phyloP scores from a whole-genome alignment of 92 coral and sea anemone species.

The Epizoanthus scotinus region DNA sequence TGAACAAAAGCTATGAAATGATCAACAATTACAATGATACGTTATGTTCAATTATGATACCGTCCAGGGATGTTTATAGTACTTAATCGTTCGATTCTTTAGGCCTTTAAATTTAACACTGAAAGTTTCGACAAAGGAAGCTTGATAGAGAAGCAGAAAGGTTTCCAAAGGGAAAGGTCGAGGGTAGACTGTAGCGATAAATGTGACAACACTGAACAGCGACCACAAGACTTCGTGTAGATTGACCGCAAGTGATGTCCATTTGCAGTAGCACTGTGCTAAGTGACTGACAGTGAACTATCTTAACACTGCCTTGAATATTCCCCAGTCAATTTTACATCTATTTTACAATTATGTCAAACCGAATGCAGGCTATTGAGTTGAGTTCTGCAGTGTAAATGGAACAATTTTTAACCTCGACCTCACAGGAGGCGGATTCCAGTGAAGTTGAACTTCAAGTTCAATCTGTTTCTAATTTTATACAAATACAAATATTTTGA shows the following conservation, averaged over 20 bases:
- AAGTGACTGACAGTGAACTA: background rate
- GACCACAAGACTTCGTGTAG: background rate
- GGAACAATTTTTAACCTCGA: background rate
- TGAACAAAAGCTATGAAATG: background rate
- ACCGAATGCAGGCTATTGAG: background rate
- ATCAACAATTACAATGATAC: background rate
- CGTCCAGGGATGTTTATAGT: conserved; percentile 6
- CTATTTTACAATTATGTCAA: background rate
- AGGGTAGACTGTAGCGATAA: background rate
- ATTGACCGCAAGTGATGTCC: background rate
- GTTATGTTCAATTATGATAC: background rate
- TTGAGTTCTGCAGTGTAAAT: too few species aligned
- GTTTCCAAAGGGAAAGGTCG: background rate
- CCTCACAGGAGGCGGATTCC: background rate
- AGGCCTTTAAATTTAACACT: conserved; percentile 15
- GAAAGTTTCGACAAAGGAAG: background rate
- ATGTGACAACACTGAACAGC: background rate
- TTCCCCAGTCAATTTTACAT: background rate
- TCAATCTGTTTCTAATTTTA: background rate
- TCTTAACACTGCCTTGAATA: background rate
- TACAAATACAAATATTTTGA: conserved; percentile 2
- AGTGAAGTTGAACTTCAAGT: background rate
- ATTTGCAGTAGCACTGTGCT: background rate
- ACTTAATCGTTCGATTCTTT: background rate
- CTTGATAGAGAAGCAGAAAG: background rate